phyloP scores from a whole-genome alignment of 2,888 invertebrate species.

The Meiosimyza platycephala region DNA sequence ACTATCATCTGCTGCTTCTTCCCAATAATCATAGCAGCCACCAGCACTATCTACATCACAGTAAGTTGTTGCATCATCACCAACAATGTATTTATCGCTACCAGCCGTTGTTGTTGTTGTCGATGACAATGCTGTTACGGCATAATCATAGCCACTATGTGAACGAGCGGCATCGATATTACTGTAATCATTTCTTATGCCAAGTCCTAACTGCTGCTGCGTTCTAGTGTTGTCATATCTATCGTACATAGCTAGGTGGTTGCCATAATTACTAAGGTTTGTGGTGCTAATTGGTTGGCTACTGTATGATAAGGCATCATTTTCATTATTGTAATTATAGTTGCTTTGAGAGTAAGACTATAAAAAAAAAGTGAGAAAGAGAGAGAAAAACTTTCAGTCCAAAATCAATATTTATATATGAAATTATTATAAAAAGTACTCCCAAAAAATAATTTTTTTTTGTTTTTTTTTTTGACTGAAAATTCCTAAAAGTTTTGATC shows the following conservation, averaged over 20 bases:
- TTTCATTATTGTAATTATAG: conserved; percentile 66
- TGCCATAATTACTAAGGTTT: conserved; percentile 51
- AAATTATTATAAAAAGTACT: no score
- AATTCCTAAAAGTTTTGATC: no score
- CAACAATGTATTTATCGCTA: not conserved
- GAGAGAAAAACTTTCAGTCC: not conserved
- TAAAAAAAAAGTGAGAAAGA: conserved; percentile 30
- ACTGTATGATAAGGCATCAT: conserved; percentile 82
- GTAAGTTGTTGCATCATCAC: conserved; percentile 11
- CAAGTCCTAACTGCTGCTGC: not conserved
- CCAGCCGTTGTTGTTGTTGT: not conserved
- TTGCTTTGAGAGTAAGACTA: conserved; percentile 62
- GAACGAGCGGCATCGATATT: conserved; percentile 23
- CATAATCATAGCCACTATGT: conserved; percentile 35
- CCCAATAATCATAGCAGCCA: conserved; percentile 20
- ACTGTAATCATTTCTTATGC: conserved; percentile 23
- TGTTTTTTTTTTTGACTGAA: no score
- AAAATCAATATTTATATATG: no score
- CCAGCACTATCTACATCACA: conserved; percentile 23
- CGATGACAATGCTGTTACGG: conserved; percentile 38
- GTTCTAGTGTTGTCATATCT: conserved; percentile 42
- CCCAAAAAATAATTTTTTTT: no score
- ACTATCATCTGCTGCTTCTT: conserved; percentile 33
- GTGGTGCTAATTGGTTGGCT: conserved; percentile 75
- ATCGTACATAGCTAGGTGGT: conserved; percentile 46